phyloP scores from a whole-genome alignment of 2,888 invertebrate species.

The Dorcus parallelipipedus region DNA sequence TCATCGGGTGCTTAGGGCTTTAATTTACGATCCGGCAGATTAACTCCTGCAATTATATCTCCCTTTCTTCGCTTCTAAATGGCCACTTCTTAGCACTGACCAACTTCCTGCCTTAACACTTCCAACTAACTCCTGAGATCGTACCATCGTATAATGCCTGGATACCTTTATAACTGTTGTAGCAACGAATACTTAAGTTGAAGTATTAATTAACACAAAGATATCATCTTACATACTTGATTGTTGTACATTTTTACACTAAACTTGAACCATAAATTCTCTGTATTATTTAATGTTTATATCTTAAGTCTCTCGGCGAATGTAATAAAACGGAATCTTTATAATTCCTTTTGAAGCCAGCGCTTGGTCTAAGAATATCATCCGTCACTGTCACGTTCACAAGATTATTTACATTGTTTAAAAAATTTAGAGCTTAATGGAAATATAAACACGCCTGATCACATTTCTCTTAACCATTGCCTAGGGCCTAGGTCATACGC shows the following conservation, averaged over 20 bases:
- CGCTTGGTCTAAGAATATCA: no score
- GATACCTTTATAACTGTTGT: not conserved
- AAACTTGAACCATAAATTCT: slow-evolving; percentile 15
- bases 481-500: no score
- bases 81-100: not conserved
- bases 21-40: slow-evolving; percentile 32
- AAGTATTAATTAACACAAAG: slow-evolving; percentile 14
- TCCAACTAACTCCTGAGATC: not conserved
- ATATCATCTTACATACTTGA: slow-evolving; percentile 14
- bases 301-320: not conserved
- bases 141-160: not conserved
- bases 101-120: not conserved
- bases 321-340: no score
- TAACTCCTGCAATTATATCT: slow-evolving; percentile 17
- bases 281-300: slow-evolving; percentile 14
- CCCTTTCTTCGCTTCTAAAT: not conserved
- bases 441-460: no score
- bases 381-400: no score
- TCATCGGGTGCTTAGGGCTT: slow-evolving; percentile 33
- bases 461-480: no score
- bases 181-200: slow-evolving; percentile 5
- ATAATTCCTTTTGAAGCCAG: not conserved
- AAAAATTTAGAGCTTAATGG: no score
- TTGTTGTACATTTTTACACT: slow-evolving; percentile 9
- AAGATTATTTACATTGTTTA: no score